These are phyloP conservation scores for Campoletis raptor DNA, from an alignment of 2,888 invertebrate genomes.

Conservation along the genomic window DNA sequence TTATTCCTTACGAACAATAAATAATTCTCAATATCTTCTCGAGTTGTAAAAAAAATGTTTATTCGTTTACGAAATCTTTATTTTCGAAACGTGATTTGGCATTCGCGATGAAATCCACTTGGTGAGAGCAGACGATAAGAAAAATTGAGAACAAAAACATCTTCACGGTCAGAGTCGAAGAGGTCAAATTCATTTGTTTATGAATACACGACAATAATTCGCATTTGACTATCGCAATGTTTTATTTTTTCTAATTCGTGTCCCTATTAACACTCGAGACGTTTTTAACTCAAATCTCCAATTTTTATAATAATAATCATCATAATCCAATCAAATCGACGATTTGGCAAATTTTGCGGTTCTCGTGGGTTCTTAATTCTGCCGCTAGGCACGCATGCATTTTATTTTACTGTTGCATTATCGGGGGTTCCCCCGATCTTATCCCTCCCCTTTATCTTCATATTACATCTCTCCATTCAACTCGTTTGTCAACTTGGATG, in stretches of 20 bases:
- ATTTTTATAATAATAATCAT: background rate
- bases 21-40: background rate
- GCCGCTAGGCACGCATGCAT: background rate
- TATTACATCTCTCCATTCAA: slow-evolving; percentile 8
- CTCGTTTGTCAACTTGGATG: background rate
- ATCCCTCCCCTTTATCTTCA: background rate
- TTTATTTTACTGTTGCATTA: background rate
- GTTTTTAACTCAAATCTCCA: background rate
- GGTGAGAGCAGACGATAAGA: background rate
- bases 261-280: background rate
- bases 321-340: background rate
- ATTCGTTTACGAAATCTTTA: background rate
- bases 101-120: background rate
- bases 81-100: background rate
- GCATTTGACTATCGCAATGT: background rate
- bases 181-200: background rate
- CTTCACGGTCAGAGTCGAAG: background rate
- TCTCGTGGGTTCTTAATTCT: background rate
- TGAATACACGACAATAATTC: background rate
- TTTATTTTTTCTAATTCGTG: background rate
- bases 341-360: background rate
- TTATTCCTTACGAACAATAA: background rate
- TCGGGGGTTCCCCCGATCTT: slow-evolving; percentile 28
- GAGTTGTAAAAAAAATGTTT: background rate
- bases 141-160: background rate